Base-by-base conservation (phyloP, 2,113 vertebrate genomes). In the Seriola quinqueradiata region DNA sequence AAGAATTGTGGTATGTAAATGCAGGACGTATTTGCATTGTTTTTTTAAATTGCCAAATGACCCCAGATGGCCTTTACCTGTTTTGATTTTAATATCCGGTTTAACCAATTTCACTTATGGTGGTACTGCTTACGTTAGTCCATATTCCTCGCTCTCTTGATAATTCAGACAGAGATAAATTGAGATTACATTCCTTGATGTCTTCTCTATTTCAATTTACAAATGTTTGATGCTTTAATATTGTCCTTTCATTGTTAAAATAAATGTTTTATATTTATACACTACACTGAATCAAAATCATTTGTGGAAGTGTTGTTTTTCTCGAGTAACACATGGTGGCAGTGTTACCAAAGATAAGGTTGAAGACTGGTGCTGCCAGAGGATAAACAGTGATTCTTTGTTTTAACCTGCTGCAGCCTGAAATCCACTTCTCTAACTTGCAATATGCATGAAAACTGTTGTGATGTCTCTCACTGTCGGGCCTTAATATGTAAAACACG, bases 261-360 rank as follows among this genome's bases (percentile, higher is more conserved):
- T 89, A 89, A 90, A 92, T 36, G n/a, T 66, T 84, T 77, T 69
- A 6, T 86, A 72, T 82, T 71, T 77, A 54, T 70, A 54, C 10
- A 16, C 5, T 8, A 44, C 3, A 32, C 6, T 36, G 10, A 38
- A 6, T 60, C 19, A 5, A 23, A 52, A 42, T 38, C 2, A 6
- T 79, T 61, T 77, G 16, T 74, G 3, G 11, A 34, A 42, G 13
- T 77, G 75, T 5, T 69, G 5, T 86, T 68, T 68, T 68, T 14
- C 42, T n/a, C 21, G 1, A 28, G 14, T 17, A 68, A 88, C 93
- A 91, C 85, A 57, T 28, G 91, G 81, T 85, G 91, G 90, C 85
- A 85, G 80, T 64, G 17, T 75, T 34, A 34, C 25, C 48, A 66
- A 77, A 76, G 58, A 76, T n/a, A 52, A 69, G 16, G 16, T 25